Percentiles rank a stretch among this genome's conserved stretches.
Evolutionary conservation across 2,888 invertebrate genomes (phyloP).

Genomic region (Nysson spinosus): DNA sequence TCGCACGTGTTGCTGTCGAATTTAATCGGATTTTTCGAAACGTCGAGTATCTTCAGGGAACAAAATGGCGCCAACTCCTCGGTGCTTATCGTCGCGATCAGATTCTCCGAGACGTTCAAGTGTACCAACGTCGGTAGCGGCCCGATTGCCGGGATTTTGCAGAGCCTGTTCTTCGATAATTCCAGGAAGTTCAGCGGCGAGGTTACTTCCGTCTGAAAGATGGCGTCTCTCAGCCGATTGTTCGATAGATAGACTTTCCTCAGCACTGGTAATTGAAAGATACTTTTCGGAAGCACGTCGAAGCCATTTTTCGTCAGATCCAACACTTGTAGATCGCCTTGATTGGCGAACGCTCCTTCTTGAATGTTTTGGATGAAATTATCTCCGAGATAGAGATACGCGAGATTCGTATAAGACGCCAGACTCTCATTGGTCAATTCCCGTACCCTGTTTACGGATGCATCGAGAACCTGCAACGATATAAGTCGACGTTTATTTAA

Average conservation of each 20-base stretch:
- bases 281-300: constrained; percentile 77
- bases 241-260: constrained; percentile 81
- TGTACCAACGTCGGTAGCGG: constrained; percentile 80
- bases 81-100: constrained; percentile 77
- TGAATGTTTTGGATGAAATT: constrained; percentile 81
- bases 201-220: constrained; percentile 74
- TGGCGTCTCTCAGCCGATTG: constrained; percentile 78
- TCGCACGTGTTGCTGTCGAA: constrained; percentile 57
- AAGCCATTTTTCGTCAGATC: constrained; percentile 81
- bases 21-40: constrained; percentile 66
- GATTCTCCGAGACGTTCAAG: constrained; percentile 83
- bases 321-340: constrained; percentile 79
- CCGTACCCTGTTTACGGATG: constrained; percentile 80
- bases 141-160: constrained; percentile 81
- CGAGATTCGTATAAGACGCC: constrained; percentile 78
- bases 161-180: constrained; percentile 81
- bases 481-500: not conserved
- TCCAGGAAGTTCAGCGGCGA: constrained; percentile 82
- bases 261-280: constrained; percentile 81
- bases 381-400: constrained; percentile 80
- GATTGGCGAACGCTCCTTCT: constrained; percentile 79
- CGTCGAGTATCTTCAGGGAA: constrained; percentile 80
- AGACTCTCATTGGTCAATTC: constrained; percentile 79
- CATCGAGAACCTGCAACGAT: constrained; percentile 79
- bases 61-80: constrained; percentile 82